A percentile compares a stretch with the other conserved stretches of the same genome.
Evolutionary conservation across 2,113 vertebrate genomes (phyloP).

Genomic region (Psettodes erumei): DNA sequence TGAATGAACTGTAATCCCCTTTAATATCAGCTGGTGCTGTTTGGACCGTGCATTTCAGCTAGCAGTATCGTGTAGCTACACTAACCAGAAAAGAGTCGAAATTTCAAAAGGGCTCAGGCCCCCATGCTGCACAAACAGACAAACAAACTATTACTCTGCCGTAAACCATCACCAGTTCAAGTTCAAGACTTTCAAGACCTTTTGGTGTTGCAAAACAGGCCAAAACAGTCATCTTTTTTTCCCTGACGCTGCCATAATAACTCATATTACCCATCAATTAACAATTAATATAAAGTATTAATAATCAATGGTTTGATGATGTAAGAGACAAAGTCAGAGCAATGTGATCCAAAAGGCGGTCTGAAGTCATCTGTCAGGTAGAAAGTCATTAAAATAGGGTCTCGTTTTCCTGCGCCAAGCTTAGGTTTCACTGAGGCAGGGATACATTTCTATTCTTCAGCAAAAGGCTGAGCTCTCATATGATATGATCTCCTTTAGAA

Average conservation of each 20-base stretch:
- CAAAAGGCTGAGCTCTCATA: constrained; percentile 73
- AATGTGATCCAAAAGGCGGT: constrained; percentile 83
- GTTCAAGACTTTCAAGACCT: constrained; percentile 7
- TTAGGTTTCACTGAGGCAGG: constrained; percentile 77
- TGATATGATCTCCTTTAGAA: constrained; percentile 76
- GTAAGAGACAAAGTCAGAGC: constrained; percentile 84
- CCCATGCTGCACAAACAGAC: constrained; percentile 13
- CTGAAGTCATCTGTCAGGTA: constrained; percentile 87
- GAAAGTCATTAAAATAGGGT: constrained; percentile 85
- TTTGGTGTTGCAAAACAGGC: constrained; percentile 1
- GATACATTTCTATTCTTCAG: constrained; percentile 83
- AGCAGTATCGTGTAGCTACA: constrained; percentile 44
- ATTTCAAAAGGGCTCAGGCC: constrained; percentile 48
- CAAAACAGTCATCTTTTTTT: constrained; percentile 4
- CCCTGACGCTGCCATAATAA: constrained; percentile 32
- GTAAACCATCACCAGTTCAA: constrained; percentile 29
- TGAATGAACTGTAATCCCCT: constrained; percentile 43
- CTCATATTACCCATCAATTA: constrained; percentile 67
- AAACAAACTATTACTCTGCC: constrained; percentile 31
- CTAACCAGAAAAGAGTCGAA: constrained; percentile 52
- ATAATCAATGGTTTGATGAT: constrained; percentile 85
- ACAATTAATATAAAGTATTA: constrained; percentile 83
- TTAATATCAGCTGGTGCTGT: constrained; percentile 47
- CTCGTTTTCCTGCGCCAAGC: constrained; percentile 79
- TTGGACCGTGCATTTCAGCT: constrained; percentile 50